phyloP scores from a whole-genome alignment of 2,797 vertebrate genomes.

The Poeciliopsis infans region DNA sequence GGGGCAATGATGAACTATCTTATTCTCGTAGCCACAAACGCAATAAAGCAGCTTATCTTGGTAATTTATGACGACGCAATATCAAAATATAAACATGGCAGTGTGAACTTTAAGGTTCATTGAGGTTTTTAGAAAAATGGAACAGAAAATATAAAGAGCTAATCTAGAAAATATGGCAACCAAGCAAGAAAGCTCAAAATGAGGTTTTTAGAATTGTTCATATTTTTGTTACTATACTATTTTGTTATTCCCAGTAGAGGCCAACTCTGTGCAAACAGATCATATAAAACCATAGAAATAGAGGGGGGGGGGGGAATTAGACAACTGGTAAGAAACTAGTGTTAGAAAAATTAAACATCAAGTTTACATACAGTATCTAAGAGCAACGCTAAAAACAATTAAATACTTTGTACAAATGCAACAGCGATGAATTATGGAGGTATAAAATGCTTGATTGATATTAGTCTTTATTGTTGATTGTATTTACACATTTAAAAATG shows the following conservation, averaged over 20 bases:
- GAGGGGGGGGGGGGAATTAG: not conserved
- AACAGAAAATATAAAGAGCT: constrained; percentile 6
- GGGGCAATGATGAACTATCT: constrained; percentile 56
- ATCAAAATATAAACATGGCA: constrained; percentile 33
- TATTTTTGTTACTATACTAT: not conserved
- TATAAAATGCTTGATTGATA: not conserved
- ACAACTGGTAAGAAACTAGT: not conserved
- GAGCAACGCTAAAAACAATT: not conserved
- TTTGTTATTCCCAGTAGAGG: not conserved
- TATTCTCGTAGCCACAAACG: constrained; percentile 26
- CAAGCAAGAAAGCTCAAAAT: constrained; percentile 6
- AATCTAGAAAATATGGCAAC: not conserved
- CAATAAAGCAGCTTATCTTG: constrained; percentile 24
- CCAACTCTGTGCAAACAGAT: not conserved
- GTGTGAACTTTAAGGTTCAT: not conserved
- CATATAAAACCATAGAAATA: not conserved
- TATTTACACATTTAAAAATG: too few species aligned
- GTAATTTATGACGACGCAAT: constrained; percentile 29
- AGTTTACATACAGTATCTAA: not conserved
- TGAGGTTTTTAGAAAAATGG: constrained; percentile 12
- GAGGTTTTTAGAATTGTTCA: not conserved
- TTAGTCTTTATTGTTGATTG: not conserved
- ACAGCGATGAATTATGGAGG: not conserved
- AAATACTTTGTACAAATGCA: not conserved
- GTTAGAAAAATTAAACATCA: not conserved